phyloP scores from a whole-genome alignment of 2,888 invertebrate species.

The Formica aserva region DNA sequence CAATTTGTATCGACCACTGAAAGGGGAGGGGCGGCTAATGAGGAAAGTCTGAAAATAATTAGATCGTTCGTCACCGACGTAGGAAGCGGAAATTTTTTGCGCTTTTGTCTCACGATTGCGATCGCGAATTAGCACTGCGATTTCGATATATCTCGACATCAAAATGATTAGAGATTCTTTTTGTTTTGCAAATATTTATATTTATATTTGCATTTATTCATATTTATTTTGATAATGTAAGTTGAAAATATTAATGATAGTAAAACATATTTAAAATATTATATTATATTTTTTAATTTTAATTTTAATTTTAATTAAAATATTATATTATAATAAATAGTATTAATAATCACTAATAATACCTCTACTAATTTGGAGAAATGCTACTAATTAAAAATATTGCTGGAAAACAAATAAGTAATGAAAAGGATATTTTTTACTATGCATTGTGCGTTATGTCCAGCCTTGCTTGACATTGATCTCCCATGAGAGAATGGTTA shows the following conservation, averaged over 20 bases:
- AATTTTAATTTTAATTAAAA: too few species aligned
- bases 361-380: background rate
- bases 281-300: too few species aligned
- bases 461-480: conserved; percentile 6
- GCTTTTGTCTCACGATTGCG: background rate
- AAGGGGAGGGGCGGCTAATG: conserved; percentile 57
- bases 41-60: conserved; percentile 77
- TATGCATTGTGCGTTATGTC: background rate
- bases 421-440: conserved; percentile 11
- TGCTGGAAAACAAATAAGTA: background rate
- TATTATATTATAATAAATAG: background rate
- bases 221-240: background rate
- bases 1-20: conserved; percentile 61
- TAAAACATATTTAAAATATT: background rate
- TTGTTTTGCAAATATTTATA: background rate
- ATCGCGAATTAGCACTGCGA: conserved; percentile 12
- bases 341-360: conserved; percentile 4
- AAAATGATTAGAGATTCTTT: background rate
- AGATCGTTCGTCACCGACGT: conserved; percentile 71
- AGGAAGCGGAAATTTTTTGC: conserved; percentile 25
- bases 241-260: background rate
- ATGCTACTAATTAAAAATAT: background rate
- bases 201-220: too few species aligned
- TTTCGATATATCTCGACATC: background rate
- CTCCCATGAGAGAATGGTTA: conserved; percentile 25